These are phyloP conservation scores for Hassar affinis DNA, from an alignment of 2,113 vertebrate genomes.

Conservation along the genomic window DNA sequence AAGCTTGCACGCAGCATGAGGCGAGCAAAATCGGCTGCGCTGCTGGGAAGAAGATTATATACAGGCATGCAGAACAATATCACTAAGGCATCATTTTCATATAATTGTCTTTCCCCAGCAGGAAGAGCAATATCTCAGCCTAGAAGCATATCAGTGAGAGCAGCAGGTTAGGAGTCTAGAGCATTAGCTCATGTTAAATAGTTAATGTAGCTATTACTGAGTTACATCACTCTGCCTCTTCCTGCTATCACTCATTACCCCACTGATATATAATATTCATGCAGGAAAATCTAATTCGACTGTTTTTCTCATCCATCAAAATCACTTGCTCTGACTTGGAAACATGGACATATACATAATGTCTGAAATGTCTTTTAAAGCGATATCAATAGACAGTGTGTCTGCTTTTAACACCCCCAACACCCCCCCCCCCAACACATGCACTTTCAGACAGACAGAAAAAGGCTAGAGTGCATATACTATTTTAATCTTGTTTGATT, in stretches of 20 bases:
- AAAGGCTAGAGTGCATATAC: background rate
- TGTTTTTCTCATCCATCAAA: constrained; percentile 27
- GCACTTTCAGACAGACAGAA: background rate
- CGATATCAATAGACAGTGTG: constrained; percentile 7
- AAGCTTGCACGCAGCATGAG: constrained; percentile 20
- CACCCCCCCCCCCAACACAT: constrained; percentile 23
- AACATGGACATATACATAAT: constrained; percentile 12
- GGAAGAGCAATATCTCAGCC: constrained; percentile 10
- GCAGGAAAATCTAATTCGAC: constrained; percentile 24
- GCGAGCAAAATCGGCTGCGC: constrained; percentile 11
- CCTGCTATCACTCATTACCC: constrained; percentile 31
- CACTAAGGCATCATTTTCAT: constrained; percentile 29
- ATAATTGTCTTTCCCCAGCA: constrained; percentile 7
- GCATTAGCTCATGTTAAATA: constrained; percentile 37
- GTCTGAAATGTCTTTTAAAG: constrained; percentile 13
- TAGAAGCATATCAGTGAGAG: constrained; percentile 21
- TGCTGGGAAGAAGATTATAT: constrained; percentile 27
- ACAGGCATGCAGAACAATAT: constrained; percentile 15
- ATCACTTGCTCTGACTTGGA: constrained; percentile 12
- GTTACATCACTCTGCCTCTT: constrained; percentile 29
- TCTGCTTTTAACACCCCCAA: constrained; percentile 12
- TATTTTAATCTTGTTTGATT: constrained; percentile 17
- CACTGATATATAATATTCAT: constrained; percentile 37
- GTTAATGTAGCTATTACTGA: constrained; percentile 37
- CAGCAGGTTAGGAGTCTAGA: constrained; percentile 16